A percentile compares a stretch with the other conserved stretches of the same genome.
phyloP scores from a whole-genome alignment of 2,113 vertebrate species.

The Murina feae region DNA sequence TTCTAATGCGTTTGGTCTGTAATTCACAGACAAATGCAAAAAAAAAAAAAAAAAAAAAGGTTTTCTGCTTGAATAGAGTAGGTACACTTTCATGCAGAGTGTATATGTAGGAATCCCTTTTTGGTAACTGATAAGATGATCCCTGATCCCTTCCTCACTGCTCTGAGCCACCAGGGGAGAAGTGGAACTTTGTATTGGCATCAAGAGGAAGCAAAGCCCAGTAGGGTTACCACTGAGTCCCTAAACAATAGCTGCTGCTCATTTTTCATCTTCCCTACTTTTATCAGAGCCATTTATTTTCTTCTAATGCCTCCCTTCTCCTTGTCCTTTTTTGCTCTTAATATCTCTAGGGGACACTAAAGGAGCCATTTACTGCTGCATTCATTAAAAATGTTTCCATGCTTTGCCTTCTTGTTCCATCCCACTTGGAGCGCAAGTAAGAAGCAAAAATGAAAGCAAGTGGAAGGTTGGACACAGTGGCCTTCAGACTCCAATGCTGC shows the following conservation, averaged over 20 bases:
- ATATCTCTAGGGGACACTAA: not conserved
- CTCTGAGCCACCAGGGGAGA: not conserved
- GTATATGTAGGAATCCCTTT: not conserved
- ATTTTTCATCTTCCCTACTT: not conserved
- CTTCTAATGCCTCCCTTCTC: not conserved
- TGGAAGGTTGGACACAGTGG: not conserved
- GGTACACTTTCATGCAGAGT: not conserved
- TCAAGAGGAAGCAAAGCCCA: not conserved
- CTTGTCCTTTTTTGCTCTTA: not conserved
- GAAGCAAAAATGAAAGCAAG: not conserved
- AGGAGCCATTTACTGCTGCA: not conserved
- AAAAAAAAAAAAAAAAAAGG: not conserved
- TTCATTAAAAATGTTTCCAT: conserved; percentile 17
- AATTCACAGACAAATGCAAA: not conserved
- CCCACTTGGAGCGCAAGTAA: not conserved
- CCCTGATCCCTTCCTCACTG: not conserved
- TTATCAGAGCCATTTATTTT: conserved; percentile 9
- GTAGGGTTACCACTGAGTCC: not conserved
- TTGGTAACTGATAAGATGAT: not conserved
- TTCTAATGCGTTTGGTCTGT: not conserved
- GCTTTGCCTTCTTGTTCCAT: not conserved
- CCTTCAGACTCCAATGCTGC: not conserved
- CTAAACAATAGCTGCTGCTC: not conserved
- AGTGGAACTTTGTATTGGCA: not conserved
- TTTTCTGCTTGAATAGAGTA: not conserved